A percentile compares a stretch with the other conserved stretches of the same genome.
Evolutionary conservation across 2,113 vertebrate species (phyloP).

Genomic region (Myxocyprinus asiaticus): DNA sequence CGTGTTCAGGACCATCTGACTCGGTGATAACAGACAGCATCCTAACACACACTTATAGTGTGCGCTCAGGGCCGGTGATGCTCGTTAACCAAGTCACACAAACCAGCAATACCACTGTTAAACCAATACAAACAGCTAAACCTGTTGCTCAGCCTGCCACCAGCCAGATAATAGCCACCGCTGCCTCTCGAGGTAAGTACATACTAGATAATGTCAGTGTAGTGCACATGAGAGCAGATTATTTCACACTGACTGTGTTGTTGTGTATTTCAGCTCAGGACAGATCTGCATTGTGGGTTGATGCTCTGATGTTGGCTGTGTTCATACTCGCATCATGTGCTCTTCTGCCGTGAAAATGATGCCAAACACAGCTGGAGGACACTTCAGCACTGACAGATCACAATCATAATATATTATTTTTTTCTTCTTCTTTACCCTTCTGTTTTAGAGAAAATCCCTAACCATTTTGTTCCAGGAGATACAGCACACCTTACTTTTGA

Average conservation of each 20-base stretch:
- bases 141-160: not conserved
- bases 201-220: not conserved
- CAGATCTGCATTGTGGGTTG: constrained; percentile 1
- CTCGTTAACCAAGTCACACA: too few relatives aligned
- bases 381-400: too few relatives aligned
- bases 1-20: constrained; percentile 15
- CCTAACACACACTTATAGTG: constrained; percentile 46
- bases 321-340: too few relatives aligned
- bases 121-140: not conserved
- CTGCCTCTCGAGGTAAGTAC: not conserved
- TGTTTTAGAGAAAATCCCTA: too few relatives aligned
- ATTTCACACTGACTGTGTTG: not conserved
- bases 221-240: not conserved
- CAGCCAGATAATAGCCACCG: not conserved
- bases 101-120: not conserved
- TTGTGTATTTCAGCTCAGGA: constrained; percentile 18
- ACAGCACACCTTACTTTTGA: too few relatives aligned
- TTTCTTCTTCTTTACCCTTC: too few relatives aligned
- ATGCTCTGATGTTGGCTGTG: not conserved
- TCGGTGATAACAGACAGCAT: not conserved
- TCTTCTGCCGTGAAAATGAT: too few relatives aligned
- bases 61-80: constrained; percentile 57
- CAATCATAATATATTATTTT: too few relatives aligned
- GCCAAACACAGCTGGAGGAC: too few relatives aligned
- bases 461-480: too few relatives aligned